A percentile compares a stretch with the other conserved stretches of the same genome.
These are phyloP conservation scores for Hyperopisus bebe DNA, from an alignment of 2,113 vertebrate genomes.

Conservation along the genomic window DNA sequence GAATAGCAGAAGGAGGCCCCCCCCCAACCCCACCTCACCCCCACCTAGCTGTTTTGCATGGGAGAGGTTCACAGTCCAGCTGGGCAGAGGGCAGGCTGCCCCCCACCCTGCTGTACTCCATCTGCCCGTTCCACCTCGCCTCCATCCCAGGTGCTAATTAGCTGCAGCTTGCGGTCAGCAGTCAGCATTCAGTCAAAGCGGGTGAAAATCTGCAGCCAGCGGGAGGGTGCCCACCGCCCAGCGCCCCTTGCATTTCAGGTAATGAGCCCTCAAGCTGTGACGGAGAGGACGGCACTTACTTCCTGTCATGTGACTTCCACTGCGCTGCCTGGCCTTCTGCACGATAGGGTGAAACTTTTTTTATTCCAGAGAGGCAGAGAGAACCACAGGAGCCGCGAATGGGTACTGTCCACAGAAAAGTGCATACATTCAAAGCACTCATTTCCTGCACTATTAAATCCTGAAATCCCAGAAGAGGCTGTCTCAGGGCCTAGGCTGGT, in stretches of 20 bases:
- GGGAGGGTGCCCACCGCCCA: neutral
- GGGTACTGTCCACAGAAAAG: neutral
- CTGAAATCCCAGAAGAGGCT: neutral
- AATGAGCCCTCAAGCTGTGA: neutral
- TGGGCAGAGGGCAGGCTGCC: neutral
- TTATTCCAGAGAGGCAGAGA: neutral
- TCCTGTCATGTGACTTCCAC: neutral
- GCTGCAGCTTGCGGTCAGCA: neutral
- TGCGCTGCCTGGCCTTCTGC: neutral
- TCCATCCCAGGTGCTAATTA: neutral
- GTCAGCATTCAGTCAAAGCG: neutral
- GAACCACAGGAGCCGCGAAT: neutral
- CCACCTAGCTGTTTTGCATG: neutral
- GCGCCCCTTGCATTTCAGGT: neutral
- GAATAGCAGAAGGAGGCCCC: neutral
- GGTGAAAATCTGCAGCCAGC: neutral
- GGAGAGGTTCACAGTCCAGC: slow-evolving; percentile 28
- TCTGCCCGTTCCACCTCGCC: neutral
- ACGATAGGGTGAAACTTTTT: neutral
- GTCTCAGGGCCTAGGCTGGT: neutral
- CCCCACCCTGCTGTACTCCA: neutral
- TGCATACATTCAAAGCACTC: neutral
- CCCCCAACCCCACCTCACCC: neutral
- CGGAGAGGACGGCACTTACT: neutral
- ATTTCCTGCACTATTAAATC: slow-evolving; percentile 2